phyloP scores from a whole-genome alignment of 2,113 vertebrate genomes.

The Mobula birostris region DNA sequence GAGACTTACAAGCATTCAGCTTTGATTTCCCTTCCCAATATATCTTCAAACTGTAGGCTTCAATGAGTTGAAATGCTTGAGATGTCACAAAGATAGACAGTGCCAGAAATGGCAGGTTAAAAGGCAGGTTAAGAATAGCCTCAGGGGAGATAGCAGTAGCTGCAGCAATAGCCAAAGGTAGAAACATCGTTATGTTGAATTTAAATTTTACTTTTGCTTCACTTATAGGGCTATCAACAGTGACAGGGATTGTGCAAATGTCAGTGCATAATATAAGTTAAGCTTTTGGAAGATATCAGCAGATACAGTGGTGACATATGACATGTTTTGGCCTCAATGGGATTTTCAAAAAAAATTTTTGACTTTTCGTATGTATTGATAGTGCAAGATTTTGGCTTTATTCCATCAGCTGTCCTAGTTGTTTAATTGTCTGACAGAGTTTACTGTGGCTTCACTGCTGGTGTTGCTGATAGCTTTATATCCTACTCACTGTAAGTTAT shows the following conservation, averaged over 20 bases:
- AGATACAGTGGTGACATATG: neutral
- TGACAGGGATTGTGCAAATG: slow-evolving; percentile 15
- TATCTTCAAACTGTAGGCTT: neutral
- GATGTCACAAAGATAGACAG: neutral
- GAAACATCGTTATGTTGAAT: neutral
- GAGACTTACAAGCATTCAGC: neutral
- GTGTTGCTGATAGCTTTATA: neutral
- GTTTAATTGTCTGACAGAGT: neutral
- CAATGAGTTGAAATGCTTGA: neutral
- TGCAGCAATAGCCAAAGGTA: neutral
- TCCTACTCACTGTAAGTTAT: neutral
- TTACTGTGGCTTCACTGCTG: neutral
- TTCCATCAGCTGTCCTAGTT: neutral
- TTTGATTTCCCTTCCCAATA: slow-evolving; percentile 2
- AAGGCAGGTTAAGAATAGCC: slow-evolving; percentile 1
- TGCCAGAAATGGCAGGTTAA: slow-evolving; percentile 18
- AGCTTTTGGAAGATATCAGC: neutral
- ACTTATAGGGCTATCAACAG: neutral
- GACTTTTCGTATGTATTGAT: neutral
- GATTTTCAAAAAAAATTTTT: neutral
- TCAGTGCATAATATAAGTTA: neutral
- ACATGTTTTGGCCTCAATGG: neutral
- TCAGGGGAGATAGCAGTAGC: neutral
- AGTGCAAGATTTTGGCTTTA: neutral
- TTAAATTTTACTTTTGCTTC: neutral